These are phyloP conservation scores for Manis pentadactyla DNA, from an alignment of 2,797 vertebrate species.

Conservation along the genomic window DNA sequence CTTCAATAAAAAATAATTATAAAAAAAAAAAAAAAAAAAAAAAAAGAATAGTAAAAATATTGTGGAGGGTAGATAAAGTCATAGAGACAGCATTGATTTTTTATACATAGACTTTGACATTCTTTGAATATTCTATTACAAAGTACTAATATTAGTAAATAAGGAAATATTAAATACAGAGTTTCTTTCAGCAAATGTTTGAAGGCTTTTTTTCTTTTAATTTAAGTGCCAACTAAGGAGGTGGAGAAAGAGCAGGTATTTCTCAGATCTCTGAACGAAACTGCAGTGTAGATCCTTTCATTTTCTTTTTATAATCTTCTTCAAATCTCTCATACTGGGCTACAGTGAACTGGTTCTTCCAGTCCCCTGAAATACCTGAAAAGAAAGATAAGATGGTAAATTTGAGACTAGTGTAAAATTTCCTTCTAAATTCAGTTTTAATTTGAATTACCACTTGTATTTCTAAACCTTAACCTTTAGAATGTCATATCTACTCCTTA, in stretches of 20 bases:
- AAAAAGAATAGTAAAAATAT: not conserved
- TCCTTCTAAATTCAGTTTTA: not conserved
- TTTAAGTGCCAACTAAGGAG: not conserved
- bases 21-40: too few species aligned
- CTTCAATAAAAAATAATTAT: too few species aligned
- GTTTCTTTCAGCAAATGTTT: not conserved
- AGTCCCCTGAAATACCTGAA: slow-evolving; percentile 91
- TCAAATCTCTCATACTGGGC: slow-evolving; percentile 89
- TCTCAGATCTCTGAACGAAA: slow-evolving; percentile 83
- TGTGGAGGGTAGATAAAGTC: not conserved
- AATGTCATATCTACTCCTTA: not conserved
- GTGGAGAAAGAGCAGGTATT: not conserved
- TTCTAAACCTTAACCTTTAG: not conserved
- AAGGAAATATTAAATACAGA: not conserved
- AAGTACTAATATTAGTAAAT: not conserved
- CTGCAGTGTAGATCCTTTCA: slow-evolving; percentile 84
- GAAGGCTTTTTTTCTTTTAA: not conserved
- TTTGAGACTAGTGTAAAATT: not conserved
- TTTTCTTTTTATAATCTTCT: slow-evolving; percentile 89
- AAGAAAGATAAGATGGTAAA: slow-evolving; percentile 1
- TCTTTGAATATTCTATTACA: not conserved
- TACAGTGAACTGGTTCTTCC: slow-evolving; percentile 90
- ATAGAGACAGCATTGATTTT: not conserved
- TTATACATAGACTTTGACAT: not conserved
- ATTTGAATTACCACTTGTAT: not conserved